Evolutionary conservation across 2,797 vertebrate species (phyloP), one percentile per base, ranked within the genome.

Genomic region (Strix occidentalis): DNA sequence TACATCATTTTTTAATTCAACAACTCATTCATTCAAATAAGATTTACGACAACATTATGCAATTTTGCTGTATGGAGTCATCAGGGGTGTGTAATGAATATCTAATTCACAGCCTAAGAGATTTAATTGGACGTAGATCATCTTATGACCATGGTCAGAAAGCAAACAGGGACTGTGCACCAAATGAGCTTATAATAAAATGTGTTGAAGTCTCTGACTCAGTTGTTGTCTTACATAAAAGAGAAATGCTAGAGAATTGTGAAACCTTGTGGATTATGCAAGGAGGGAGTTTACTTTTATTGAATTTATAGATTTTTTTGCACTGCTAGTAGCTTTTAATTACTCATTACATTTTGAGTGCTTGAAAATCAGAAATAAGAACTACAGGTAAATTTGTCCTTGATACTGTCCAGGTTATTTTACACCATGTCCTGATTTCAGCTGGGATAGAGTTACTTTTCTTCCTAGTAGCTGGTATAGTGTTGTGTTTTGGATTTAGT

Each of bases 231-330:
- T 87, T 95, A 76, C 23, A 86, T 92, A 95, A 93, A 93, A 80
- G 63, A 90, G 57, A 94, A 96, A 90, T 51, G 39, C 37, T 90
- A 64, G 28, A 65, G 46, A 87, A 92, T 94, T 96, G 89, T 93
- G 96, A 93, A 97, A 97, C 53, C 58, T 66, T 35, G 23, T 70
- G 66, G 90, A 91, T 97, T 96, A 96, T 50, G 84, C 87, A 96
- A 96, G 83, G 51, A 92, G 46, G 33, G 41, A 78, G 39, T 90
- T 88, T 88, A 74, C 53, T 71, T 65, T 60, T 50, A 48, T 41
- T 84, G 85, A 83, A 81, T 93, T 84, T 74, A 60, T 58, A 61
- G 8, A 29, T 29, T 84, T 87, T 75, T 96, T 91, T 90, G 37
- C 65, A 69, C 66, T 46, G 82, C 41, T 72, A 35, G 69, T 81